phyloP scores from a whole-genome alignment of 1,140 invertebrate genomes.

The Heterodera schachtii region DNA sequence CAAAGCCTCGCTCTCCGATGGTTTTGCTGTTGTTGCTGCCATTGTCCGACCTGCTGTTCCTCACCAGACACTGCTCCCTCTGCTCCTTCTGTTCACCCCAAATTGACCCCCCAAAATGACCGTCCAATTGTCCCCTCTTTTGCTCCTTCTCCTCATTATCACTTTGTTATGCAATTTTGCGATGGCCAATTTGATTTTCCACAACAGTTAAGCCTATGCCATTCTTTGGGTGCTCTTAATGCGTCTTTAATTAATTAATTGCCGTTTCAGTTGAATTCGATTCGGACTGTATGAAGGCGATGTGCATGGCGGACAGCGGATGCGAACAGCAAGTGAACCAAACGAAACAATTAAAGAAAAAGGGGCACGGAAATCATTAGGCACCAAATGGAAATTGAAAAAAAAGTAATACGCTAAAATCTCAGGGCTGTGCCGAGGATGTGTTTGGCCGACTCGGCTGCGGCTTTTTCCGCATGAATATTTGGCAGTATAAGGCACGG shows the following conservation, averaged over 20 bases:
- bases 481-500: constrained; percentile 61
- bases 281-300: constrained; percentile 61
- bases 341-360: neutral
- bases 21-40: neutral
- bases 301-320: constrained; percentile 62
- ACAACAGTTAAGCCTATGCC: neutral
- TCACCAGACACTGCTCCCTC: neutral
- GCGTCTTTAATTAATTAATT: neutral
- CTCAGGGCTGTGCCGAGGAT: constrained; percentile 57
- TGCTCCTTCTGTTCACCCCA: neutral
- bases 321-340: constrained; percentile 47
- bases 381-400: too few species aligned
- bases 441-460: constrained; percentile 58
- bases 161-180: neutral
- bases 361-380: too few species aligned
- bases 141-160: neutral
- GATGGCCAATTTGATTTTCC: constrained; percentile 7
- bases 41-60: neutral
- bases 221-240: too few species aligned
- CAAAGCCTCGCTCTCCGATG: neutral
- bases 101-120: neutral
- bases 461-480: constrained; percentile 64
- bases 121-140: neutral
- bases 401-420: neutral
- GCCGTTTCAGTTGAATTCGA: constrained; percentile 59